phyloP scores from a whole-genome alignment of 2,113 vertebrate species.

The Coregonus clupeaformis region DNA sequence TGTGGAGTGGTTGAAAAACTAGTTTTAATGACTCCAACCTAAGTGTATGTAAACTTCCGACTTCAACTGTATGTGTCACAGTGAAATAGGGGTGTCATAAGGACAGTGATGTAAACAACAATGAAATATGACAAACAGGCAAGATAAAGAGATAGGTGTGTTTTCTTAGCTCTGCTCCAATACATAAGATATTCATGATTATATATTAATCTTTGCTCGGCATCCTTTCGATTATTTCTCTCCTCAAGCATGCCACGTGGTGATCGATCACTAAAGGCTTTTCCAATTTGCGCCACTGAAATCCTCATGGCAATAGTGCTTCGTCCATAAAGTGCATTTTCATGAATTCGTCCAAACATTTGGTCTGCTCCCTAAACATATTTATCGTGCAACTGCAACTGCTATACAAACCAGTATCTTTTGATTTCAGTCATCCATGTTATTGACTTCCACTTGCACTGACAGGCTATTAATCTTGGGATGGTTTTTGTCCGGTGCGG shows the following conservation, averaged over 20 bases:
- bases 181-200: no score
- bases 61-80: no score
- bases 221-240: conserved; percentile 21
- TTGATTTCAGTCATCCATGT: conserved; percentile 76
- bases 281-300: conserved; percentile 34
- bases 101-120: no score
- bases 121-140: no score
- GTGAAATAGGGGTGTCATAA: no score
- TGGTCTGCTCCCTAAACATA: conserved; percentile 57
- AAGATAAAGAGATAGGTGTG: no score
- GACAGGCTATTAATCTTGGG: conserved; percentile 75
- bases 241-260: conserved; percentile 13
- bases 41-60: no score
- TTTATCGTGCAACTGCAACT: conserved; percentile 50
- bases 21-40: no score
- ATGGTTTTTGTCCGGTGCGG: conserved; percentile 39
- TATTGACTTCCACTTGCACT: conserved; percentile 69
- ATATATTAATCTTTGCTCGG: conserved; percentile 6
- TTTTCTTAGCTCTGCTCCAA: no score
- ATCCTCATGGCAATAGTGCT: conserved; percentile 20
- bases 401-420: conserved; percentile 63
- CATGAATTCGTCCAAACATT: conserved; percentile 31
- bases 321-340: conserved; percentile 28
- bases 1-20: no score
- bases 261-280: conserved; percentile 38